phyloP scores from a whole-genome alignment of 2,113 vertebrate species.

The Podocnemis expansa region DNA sequence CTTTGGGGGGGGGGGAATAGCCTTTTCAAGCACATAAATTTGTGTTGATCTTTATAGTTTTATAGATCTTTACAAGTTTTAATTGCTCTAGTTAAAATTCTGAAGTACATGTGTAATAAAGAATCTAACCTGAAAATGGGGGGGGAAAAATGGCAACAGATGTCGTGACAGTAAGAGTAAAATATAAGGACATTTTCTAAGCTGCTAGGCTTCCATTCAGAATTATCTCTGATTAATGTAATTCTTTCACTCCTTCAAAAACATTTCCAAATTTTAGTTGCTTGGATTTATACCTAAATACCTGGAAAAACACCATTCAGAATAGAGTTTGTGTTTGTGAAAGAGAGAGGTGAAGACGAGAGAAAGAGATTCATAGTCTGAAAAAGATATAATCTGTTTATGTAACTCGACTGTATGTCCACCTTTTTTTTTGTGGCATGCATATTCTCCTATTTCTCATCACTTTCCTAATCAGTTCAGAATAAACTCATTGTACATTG shows the following conservation, averaged over 20 bases:
- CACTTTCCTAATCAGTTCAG: background rate
- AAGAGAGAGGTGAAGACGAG: background rate
- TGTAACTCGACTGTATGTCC: background rate
- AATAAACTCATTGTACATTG: background rate
- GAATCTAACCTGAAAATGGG: background rate
- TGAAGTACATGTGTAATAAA: background rate
- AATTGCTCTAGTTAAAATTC: background rate
- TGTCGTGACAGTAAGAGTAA: background rate
- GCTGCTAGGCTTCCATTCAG: background rate
- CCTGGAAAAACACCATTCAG: background rate
- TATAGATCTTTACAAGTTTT: background rate
- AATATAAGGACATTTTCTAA: background rate
- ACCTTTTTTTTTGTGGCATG: background rate
- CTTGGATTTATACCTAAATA: background rate
- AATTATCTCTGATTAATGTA: slow-evolving; percentile 10
- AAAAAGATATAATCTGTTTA: slow-evolving; percentile 15
- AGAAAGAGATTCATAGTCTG: background rate
- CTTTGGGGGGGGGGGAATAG: background rate
- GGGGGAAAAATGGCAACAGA: background rate
- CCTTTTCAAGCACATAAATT: background rate
- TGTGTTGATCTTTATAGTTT: background rate
- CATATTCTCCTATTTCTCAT: background rate
- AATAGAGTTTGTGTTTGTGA: background rate
- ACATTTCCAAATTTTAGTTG: background rate
- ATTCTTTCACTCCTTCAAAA: background rate